These are phyloP conservation scores for Cinclus mexicanus DNA, from an alignment of 2,113 vertebrate species.

Conservation along the genomic window DNA sequence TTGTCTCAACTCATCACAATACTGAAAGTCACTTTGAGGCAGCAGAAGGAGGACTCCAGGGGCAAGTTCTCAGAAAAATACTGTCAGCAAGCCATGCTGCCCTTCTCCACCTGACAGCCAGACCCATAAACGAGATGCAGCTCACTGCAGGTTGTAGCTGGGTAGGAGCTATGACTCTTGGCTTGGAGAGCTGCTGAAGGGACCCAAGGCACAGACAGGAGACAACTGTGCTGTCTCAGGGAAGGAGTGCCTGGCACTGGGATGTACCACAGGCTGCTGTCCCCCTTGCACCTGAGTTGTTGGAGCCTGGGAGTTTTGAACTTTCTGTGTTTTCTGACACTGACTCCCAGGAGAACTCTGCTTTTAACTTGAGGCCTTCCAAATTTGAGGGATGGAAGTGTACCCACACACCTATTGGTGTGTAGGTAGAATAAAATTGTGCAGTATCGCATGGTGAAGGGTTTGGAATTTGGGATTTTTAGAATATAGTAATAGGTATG, in stretches of 20 bases:
- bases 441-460: too few relatives aligned
- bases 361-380: too few relatives aligned
- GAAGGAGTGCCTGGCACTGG: rapidly evolving
- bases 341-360: too few relatives aligned
- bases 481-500: too few relatives aligned
- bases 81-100: background rate
- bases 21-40: background rate
- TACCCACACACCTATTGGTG: too few relatives aligned
- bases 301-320: too few relatives aligned
- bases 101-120: background rate
- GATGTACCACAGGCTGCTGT: background rate
- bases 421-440: too few relatives aligned
- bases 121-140: background rate
- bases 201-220: background rate
- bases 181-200: background rate
- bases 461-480: too few relatives aligned
- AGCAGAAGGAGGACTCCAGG: background rate
- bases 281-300: background rate
- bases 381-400: too few relatives aligned
- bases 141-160: background rate
- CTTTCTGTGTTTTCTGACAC: too few relatives aligned
- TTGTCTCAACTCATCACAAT: background rate
- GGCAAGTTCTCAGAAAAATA: background rate
- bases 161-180: rapidly evolving
- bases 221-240: background rate